Base-by-base conservation (phyloP, 2,797 vertebrate genomes). In the Malacoctenus gilli region DNA sequence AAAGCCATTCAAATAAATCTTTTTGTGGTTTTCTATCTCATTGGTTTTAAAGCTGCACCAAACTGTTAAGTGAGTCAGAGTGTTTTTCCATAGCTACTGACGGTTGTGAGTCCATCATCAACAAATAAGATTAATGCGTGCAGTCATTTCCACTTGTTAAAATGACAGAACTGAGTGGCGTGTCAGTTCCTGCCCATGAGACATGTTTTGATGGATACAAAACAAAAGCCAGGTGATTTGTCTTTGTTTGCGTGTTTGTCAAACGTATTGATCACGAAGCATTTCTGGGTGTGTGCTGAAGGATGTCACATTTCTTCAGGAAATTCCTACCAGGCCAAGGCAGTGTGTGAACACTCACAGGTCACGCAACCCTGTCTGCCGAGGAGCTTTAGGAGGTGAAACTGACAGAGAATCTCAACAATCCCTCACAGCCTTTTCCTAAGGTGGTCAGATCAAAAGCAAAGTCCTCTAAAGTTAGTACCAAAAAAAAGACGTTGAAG, bases 311-410 rank as follows among this genome's bases (percentile, higher is more conserved):
- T 62, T 57, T 67, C 56, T 77, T 54, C 35, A 64, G 53, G 57
- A 62, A 76, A 79, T 81, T 87, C 71, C 73, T 78, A 52, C 67
- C 36, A 71, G 61, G 49, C 59, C 58, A 44, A 75, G 51, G 43
- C 63, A 49, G 49, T 53, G 44, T 77, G 76, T 80, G 64, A 82
- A 61, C 68, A 35, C 49, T 71, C 42, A 38, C 59, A 30, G 47
- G 54, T 83, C 85, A 85, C 58, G 68, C 76, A 72, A 69, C 43
- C 76, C 21, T 61, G 28, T 49, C 35, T 36, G 20, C n/a, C 3
- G 30, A 42, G n/a, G 28, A 56, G n/a, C 3, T 38, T 53, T 22
- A 47, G 48, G 50, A 69, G 18, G 16, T 47, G 35, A 28, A 52
- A 31, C 2, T 28, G 2, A 1, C 19, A 54, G n/a, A n/a, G n/a